Evolutionary conservation across 2,113 vertebrate species (phyloP), one percentile per base, ranked within the genome.

Genomic region (Podilymbus podiceps): DNA sequence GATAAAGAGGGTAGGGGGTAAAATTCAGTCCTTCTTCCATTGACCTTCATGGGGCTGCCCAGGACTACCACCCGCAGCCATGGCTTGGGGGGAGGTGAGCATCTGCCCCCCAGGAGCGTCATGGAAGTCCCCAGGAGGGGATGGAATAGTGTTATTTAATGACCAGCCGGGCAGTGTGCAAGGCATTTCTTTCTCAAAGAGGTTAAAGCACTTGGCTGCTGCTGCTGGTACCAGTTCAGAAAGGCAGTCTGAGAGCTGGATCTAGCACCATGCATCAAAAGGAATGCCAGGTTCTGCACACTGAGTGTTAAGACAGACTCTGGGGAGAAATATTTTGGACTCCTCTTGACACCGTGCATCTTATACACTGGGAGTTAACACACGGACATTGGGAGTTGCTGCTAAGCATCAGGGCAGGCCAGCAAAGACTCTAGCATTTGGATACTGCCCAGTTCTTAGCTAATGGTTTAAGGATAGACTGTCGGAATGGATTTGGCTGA

Each of bases 381-480:
- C 1, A 0, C 8, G 19, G 16, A 15, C 38, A 40, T 11, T 63
- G 22, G 30, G n/a, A 88, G 47, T n/a, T 83, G 12, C 22, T 52
- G 44, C 47, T 63, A 47, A 67, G n/a, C 13, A 16, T 85, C 31
- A 49, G 76, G 22, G 16, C 8, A 31, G 30, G 44, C 0, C 3
- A 52, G 12, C 9, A 64, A 49, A 74, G 21, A 52, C 16, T 59
- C 44, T 47, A 52, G 31, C 15, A 4, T 85, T 38, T 63, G 19
- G 8, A 22, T 27, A 6, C 31, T 38, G 25, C 20, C 6, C 31
- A 38, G 25, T 47, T 88, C 90, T 64, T 89, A 73, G 87, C 67
- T 94, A 77, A 81, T 60, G 75, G 73, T 92, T 97, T 88, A 93
- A 95, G 76, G 55, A 79, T 5, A 84, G 62, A 15, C 38, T 81